Evolutionary conservation across 2,888 invertebrate genomes (phyloP).

Genomic region (Agriopis marginaria): DNA sequence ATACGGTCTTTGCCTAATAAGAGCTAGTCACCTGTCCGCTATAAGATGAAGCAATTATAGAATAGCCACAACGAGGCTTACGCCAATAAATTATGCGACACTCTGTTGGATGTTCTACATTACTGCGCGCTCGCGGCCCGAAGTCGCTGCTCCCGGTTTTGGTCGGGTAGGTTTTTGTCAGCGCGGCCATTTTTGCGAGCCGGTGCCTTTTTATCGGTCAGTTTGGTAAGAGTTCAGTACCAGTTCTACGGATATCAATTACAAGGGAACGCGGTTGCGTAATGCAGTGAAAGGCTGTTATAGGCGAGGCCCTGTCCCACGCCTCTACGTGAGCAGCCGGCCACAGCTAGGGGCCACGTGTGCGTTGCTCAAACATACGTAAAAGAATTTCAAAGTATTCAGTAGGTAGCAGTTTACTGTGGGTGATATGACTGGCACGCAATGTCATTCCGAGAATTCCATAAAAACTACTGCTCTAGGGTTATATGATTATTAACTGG

Average conservation of each 20-base stretch:
- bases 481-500: no score
- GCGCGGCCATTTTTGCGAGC: slow-evolving; percentile 62
- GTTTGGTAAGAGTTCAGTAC: slow-evolving; percentile 60
- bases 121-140: slow-evolving; percentile 35
- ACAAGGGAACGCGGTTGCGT: slow-evolving; percentile 70
- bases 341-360: slow-evolving; percentile 42
- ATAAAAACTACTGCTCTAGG: no score
- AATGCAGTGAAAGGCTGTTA: slow-evolving; percentile 64
- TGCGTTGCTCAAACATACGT: slow-evolving; percentile 48
- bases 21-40: slow-evolving; percentile 59
- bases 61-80: slow-evolving; percentile 41
- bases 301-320: slow-evolving; percentile 54
- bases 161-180: slow-evolving; percentile 64
- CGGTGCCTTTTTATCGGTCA: slow-evolving; percentile 55
- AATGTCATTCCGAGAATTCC: background rate
- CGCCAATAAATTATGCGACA: slow-evolving; percentile 63
- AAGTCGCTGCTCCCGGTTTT: slow-evolving; percentile 56
- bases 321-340: slow-evolving; percentile 52
- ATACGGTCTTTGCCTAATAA: slow-evolving; percentile 54
- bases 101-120: slow-evolving; percentile 58
- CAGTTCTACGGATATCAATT: slow-evolving; percentile 66
- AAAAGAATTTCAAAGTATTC: slow-evolving; percentile 39
- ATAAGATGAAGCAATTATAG: slow-evolving; percentile 68
- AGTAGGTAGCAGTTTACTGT: slow-evolving; percentile 32
- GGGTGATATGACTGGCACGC: slow-evolving; percentile 30